These are phyloP conservation scores for Bubo bubo DNA, from an alignment of 2,113 vertebrate species.

Conservation along the genomic window DNA sequence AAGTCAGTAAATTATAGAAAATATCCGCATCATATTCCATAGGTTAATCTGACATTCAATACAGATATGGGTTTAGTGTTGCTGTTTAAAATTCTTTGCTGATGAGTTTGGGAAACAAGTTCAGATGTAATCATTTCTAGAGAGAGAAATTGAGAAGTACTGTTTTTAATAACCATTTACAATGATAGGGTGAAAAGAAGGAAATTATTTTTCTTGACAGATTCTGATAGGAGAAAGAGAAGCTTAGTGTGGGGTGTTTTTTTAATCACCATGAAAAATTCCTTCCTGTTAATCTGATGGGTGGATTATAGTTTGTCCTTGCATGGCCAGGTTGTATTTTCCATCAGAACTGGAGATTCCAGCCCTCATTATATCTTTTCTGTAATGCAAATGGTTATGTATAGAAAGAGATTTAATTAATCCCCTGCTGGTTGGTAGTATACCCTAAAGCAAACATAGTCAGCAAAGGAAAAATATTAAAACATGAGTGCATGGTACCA, in stretches of 20 bases:
- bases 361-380: constrained; percentile 55
- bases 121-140: constrained; percentile 25
- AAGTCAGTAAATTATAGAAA: constrained; percentile 18
- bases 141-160: constrained; percentile 20
- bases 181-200: background rate
- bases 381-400: constrained; percentile 65
- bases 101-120: constrained; percentile 16
- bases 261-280: constrained; percentile 49
- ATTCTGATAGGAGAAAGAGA: constrained; percentile 28
- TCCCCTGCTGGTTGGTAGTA: constrained; percentile 62
- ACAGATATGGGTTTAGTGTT: background rate
- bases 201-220: constrained; percentile 55
- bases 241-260: background rate
- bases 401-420: constrained; percentile 66
- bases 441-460: constrained; percentile 59
- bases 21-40: background rate
- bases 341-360: constrained; percentile 51
- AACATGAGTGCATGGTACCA: constrained; percentile 3
- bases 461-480: constrained; percentile 36
- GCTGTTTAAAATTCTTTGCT: constrained; percentile 34
- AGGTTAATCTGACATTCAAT: constrained; percentile 16
- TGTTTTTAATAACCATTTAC: constrained; percentile 42
- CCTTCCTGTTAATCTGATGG: constrained; percentile 55
- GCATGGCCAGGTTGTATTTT: constrained; percentile 44
- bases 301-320: constrained; percentile 61